Conservation (phyloP, 2,888 invertebrate species). For the Abscondita cerata region DNA sequence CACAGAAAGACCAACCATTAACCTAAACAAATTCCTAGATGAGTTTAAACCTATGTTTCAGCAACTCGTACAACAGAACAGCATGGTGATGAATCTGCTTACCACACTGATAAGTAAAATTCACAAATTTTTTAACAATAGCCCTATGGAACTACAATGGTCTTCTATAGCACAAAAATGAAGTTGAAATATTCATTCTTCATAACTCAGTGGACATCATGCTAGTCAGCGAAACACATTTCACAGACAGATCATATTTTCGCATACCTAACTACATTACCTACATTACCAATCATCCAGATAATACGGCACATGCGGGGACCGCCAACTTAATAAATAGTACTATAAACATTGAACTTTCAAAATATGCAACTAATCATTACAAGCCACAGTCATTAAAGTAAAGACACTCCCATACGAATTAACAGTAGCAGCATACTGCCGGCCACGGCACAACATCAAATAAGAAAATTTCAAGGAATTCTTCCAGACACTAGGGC, state of each 20-base stretch:
- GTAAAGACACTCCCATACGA: conserved; percentile 10
- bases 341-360: conserved; percentile 22
- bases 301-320: conserved; percentile 31
- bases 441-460: conserved; percentile 40
- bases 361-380: conserved; percentile 18
- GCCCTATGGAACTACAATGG: conserved; percentile 26
- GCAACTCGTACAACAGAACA: neutral
- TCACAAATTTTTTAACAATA: neutral
- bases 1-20: neutral
- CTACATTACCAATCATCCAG: conserved; percentile 26
- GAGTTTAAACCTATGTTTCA: neutral
- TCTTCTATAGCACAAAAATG: conserved; percentile 12
- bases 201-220: conserved; percentile 27
- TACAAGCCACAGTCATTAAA: conserved; percentile 21
- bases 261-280: conserved; percentile 25
- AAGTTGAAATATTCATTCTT: conserved; percentile 15
- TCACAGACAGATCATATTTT: conserved; percentile 29
- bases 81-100: conserved; percentile 1
- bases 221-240: conserved; percentile 35
- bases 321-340: conserved; percentile 31
- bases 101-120: conserved; percentile 5
- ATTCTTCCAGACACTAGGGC: conserved; percentile 33
- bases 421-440: conserved; percentile 30
- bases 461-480: conserved; percentile 31
- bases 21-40: neutral